phyloP scores from a whole-genome alignment of 2,113 vertebrate species.

The Dasyurus viverrinus region DNA sequence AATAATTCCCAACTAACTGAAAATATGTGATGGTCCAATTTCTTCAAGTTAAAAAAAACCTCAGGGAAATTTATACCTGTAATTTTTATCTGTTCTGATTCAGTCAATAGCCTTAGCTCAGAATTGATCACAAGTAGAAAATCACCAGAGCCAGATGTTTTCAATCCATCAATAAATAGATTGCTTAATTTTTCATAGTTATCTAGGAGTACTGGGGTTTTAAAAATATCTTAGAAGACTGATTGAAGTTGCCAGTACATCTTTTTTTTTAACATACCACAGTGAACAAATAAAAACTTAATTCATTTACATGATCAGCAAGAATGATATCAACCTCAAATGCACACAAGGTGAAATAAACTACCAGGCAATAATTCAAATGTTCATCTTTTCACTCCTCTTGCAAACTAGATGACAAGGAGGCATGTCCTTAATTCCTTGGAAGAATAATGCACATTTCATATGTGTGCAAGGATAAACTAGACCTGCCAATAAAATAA shows the following conservation, averaged over 20 bases:
- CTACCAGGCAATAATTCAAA: background rate
- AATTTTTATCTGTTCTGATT: background rate
- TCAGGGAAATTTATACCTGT: background rate
- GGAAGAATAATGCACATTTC: background rate
- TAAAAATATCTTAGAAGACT: background rate
- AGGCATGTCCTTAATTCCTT: background rate
- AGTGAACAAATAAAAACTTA: background rate
- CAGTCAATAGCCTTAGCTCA: background rate
- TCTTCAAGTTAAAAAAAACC: background rate
- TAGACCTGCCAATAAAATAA: conserved; percentile 27
- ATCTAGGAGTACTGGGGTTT: conserved; percentile 16
- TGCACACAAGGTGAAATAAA: conserved; percentile 5
- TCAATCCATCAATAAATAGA: background rate
- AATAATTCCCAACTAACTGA: background rate
- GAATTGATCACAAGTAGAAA: background rate
- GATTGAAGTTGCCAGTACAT: background rate
- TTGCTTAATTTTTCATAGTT: background rate
- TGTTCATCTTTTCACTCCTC: background rate
- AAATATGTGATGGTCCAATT: background rate
- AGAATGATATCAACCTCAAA: background rate
- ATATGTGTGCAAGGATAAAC: background rate
- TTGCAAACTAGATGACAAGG: conserved; percentile 1
- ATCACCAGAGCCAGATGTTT: background rate
- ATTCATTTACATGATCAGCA: background rate
- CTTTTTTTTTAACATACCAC: background rate